Evolutionary conservation across 2,888 invertebrate genomes (phyloP).

Genomic region (Nomada fabriciana): DNA sequence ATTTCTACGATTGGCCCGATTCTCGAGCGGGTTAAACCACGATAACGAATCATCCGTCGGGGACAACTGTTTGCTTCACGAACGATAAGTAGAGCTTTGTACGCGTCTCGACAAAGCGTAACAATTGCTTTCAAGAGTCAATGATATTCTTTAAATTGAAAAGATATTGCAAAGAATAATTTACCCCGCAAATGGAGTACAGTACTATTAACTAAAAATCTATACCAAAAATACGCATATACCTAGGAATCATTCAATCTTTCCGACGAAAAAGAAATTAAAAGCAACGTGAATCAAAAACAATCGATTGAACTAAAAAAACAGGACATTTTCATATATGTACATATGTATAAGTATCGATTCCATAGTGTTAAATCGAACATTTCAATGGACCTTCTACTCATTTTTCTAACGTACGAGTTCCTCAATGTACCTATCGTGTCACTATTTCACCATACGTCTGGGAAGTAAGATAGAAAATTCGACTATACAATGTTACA

Average conservation of each 20-base stretch:
- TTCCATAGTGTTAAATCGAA: slow-evolving; percentile 4
- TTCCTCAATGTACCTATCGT: neutral
- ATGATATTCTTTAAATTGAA: neutral
- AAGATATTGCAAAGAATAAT: neutral
- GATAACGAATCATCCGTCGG: slow-evolving; percentile 18
- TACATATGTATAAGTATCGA: neutral
- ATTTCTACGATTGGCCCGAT: slow-evolving; percentile 10
- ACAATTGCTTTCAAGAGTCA: no score
- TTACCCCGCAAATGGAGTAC: neutral
- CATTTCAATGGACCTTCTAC: neutral
- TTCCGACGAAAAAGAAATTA: neutral
- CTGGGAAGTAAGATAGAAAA: neutral
- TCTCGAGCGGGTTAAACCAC: neutral
- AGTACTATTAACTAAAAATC: no score
- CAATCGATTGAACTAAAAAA: neutral
- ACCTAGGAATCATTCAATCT: neutral
- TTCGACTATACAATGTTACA: neutral
- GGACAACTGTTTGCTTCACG: slow-evolving; percentile 14
- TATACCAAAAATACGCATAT: no score
- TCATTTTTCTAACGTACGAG: neutral
- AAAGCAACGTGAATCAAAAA: neutral
- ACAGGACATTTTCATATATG: no score
- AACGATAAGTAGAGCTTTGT: slow-evolving; percentile 15
- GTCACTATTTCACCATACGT: neutral
- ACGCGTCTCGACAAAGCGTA: neutral